phyloP scores from a whole-genome alignment of 2,113 vertebrate species.

The Oceanites oceanicus region DNA sequence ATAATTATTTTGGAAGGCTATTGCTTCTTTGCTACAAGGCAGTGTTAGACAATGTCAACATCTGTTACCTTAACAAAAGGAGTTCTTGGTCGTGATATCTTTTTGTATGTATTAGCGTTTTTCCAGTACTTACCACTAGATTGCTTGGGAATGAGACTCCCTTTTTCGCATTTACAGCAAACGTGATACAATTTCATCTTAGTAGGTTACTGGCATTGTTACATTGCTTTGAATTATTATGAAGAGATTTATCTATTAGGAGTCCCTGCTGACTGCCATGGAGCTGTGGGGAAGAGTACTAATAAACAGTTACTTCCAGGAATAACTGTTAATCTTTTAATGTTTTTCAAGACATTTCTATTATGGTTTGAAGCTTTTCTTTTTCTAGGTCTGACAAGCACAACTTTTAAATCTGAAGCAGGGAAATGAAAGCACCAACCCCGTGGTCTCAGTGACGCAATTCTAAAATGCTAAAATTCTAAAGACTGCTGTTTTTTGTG shows the following conservation, averaged over 20 bases:
- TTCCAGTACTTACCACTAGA: background rate
- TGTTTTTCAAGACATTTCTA: background rate
- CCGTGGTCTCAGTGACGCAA: background rate
- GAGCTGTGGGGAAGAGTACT: background rate
- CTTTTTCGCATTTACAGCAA: background rate
- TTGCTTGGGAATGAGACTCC: background rate
- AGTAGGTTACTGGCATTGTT: background rate
- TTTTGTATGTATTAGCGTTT: background rate
- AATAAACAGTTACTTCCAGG: slow-evolving; percentile 14
- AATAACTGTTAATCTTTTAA: background rate
- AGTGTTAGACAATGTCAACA: background rate
- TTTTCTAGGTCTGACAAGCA: background rate
- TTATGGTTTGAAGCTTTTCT: background rate
- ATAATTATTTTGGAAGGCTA: background rate
- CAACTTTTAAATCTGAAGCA: background rate
- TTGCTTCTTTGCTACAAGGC: background rate
- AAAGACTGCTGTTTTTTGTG: background rate
- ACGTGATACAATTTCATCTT: background rate
- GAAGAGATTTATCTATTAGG: background rate
- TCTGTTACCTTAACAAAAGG: background rate
- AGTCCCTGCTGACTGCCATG: background rate
- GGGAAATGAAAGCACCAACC: background rate
- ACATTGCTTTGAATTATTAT: background rate
- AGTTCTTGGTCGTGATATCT: background rate
- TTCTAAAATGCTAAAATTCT: background rate